A percentile compares a stretch with the other conserved stretches of the same genome.
These are phyloP conservation scores for Polydrusus tereticollis DNA, from an alignment of 2,888 invertebrate species.

Conservation along the genomic window DNA sequence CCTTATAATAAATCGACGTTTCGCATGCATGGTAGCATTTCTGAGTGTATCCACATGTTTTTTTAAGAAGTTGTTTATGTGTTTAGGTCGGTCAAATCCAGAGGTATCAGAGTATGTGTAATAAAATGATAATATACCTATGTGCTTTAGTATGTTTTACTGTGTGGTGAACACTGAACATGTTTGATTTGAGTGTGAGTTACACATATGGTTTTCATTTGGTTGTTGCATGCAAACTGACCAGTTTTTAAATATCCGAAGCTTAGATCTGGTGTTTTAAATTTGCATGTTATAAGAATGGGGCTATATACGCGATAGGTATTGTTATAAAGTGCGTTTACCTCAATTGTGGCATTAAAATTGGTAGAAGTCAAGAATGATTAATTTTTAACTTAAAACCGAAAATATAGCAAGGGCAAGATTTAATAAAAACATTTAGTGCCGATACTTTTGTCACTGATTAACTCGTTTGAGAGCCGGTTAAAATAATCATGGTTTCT, in stretches of 20 bases:
- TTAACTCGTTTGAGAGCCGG: too few relatives aligned
- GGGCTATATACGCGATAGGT: too few relatives aligned
- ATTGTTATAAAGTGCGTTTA: too few relatives aligned
- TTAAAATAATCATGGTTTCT: too few relatives aligned
- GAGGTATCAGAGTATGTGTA: neutral
- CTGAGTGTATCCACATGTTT: slow-evolving; percentile 9
- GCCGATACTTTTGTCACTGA: too few relatives aligned
- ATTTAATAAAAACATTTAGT: too few relatives aligned
- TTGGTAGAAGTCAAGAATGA: too few relatives aligned
- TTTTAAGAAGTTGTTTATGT: neutral
- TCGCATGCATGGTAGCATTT: neutral
- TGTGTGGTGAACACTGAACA: neutral
- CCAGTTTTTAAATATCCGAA: neutral
- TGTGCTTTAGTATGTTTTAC: neutral
- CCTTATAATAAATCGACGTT: neutral
- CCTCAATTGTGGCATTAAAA: too few relatives aligned
- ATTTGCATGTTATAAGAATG: too few relatives aligned
- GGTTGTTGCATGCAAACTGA: neutral
- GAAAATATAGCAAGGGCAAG: too few relatives aligned
- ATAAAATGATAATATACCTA: neutral
- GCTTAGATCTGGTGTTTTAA: neutral
- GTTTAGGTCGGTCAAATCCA: neutral
- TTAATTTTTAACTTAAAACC: too few relatives aligned
- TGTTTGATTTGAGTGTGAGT: neutral
- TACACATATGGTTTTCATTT: neutral